These are phyloP conservation scores for Hypena proboscidalis DNA, from an alignment of 2,888 invertebrate species.

Conservation along the genomic window DNA sequence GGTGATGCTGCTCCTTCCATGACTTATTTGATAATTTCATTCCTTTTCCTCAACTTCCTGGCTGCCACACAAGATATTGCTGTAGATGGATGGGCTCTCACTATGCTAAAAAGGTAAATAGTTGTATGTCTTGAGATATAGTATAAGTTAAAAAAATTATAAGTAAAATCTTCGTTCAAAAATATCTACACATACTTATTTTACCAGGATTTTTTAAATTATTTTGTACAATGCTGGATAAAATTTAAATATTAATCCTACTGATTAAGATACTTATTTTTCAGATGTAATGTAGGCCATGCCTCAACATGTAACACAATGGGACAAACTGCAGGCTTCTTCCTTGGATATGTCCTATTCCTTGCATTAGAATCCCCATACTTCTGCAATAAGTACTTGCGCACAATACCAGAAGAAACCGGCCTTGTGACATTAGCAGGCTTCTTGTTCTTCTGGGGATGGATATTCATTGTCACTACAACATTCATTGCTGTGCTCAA, in stretches of 20 bases:
- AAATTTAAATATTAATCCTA: no score
- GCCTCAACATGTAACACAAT: constrained; percentile 99
- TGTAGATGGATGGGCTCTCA: constrained; percentile 99
- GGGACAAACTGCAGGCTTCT: constrained; percentile 99
- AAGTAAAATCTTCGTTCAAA: no score
- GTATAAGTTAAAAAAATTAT: no score
- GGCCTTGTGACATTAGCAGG: constrained; percentile 91
- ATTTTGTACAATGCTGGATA: no score
- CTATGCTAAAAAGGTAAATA: constrained; percentile 95
- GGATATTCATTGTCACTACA: constrained; percentile 95
- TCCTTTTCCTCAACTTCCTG: constrained; percentile 96
- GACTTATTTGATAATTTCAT: constrained; percentile 91
- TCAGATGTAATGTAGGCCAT: constrained; percentile 96
- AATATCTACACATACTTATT: no score
- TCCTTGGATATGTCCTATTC: constrained; percentile 98
- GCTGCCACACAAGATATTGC: constrained; percentile 99
- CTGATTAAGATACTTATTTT: no score
- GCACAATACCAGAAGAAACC: constrained; percentile 87
- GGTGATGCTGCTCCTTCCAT: constrained; percentile 88
- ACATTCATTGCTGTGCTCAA: constrained; percentile 96
- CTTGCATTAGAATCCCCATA: constrained; percentile 97
- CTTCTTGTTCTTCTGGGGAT: constrained; percentile 98
- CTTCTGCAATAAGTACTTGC: constrained; percentile 97
- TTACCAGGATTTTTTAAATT: no score
- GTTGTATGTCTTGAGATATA: no score